Evolutionary conservation across 2,888 invertebrate species (phyloP), one percentile per base, ranked within the genome.

Genomic region (Amphipoea oculea): DNA sequence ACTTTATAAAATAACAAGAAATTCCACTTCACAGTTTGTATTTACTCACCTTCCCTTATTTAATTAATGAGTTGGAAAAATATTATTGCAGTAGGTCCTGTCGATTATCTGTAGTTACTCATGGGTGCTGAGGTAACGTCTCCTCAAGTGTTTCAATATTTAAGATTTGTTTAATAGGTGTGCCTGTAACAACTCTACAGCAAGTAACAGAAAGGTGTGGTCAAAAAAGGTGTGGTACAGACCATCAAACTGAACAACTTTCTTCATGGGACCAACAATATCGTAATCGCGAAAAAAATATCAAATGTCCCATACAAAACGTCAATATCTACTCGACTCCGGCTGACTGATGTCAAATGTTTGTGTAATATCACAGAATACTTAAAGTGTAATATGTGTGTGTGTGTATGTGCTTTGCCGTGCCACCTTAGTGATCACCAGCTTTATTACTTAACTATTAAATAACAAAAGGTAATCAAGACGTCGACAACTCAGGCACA

Each of bases 101-200:
- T n/a, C 12, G 14, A 62, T 23, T 6, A 62, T 45, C 1, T 42
- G 11, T 48, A 6, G 6, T 40, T 62, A n/a, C 48, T 17, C 48
- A 60, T 42, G 23, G 5, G 42, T 54, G 1, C 9, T 7, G 45
- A 78, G 42, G 79, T 63, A 79, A 54, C 11, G n/a, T 17, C 2
- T 63, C 36, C 42, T 54, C 6, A 69, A 78, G 62, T 45, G 42
- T 51, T 60, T 54, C n/a, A 79, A 40, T 79, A 79, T 79, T 68
- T 78, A 45, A 2, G 54, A 68, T 78, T 79, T 69, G 23, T 63
- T 20, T 45, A n/a, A 54, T 60, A 69, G 79, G 79, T 54, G 45
- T 54, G 67, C n/a, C 20, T 42, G 1, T 29, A 9, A 62, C 36
- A 71, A 71, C 9, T 12, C 3, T 48, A 48, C 48, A 48, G 48